phyloP scores from a whole-genome alignment of 1,140 invertebrate species.

The Metopolophium dirhodum region DNA sequence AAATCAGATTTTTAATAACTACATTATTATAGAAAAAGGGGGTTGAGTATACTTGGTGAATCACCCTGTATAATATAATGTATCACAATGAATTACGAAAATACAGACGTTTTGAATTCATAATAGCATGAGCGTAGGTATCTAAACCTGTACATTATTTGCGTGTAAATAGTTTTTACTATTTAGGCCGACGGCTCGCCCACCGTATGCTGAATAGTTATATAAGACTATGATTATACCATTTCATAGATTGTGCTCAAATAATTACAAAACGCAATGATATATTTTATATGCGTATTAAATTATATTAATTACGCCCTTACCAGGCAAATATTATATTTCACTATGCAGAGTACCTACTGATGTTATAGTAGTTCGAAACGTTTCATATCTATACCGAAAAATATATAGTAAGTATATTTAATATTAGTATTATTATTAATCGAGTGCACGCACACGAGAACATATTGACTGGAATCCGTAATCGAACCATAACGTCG shows the following conservation, averaged over 20 bases:
- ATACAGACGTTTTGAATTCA: background rate
- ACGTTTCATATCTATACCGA: background rate
- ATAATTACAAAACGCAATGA: background rate
- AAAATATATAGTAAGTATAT: background rate
- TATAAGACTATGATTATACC: background rate
- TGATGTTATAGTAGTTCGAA: background rate
- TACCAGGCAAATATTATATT: background rate
- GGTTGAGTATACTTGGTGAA: no score
- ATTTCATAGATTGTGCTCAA: background rate
- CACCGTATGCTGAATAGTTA: background rate
- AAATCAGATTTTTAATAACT: no score
- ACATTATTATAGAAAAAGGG: no score
- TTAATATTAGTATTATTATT: background rate
- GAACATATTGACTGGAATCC: background rate
- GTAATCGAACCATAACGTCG: slow-evolving; percentile 9
- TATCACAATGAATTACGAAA: background rate
- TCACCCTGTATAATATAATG: no score
- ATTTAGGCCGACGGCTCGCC: background rate
- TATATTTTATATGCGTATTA: background rate
- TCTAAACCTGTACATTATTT: background rate
- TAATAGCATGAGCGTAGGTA: background rate
- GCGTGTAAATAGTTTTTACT: background rate
- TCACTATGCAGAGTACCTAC: background rate
- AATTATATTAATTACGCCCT: background rate
- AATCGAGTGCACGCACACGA: background rate